A percentile compares a stretch with the other conserved stretches of the same genome.
These are phyloP conservation scores for Hippopotamyrus pictus DNA, from an alignment of 2,797 vertebrate species.

Conservation along the genomic window DNA sequence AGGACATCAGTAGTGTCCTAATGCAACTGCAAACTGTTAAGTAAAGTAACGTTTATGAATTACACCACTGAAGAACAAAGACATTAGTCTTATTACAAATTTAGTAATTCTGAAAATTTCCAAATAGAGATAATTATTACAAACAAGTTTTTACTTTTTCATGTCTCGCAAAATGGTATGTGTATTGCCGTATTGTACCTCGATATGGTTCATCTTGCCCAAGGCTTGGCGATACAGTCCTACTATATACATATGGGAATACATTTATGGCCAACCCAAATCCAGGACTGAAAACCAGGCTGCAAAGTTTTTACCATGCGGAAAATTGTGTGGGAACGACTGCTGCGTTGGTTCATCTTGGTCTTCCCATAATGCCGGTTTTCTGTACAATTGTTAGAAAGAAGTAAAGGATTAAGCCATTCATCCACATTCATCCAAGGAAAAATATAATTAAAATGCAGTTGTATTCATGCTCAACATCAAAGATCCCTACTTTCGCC, in stretches of 20 bases:
- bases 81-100: background rate
- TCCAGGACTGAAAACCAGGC: background rate
- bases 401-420: background rate
- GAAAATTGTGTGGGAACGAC: slow-evolving; percentile 93
- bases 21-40: background rate
- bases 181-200: background rate
- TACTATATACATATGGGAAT: background rate
- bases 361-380: slow-evolving; percentile 91
- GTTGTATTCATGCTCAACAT: background rate
- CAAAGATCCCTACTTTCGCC: slow-evolving; percentile 73
- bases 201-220: background rate
- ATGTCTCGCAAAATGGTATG: background rate
- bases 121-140: background rate
- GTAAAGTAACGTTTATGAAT: background rate
- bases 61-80: background rate
- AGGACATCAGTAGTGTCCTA: background rate
- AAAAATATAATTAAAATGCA: background rate
- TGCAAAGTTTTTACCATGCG: slow-evolving; percentile 77
- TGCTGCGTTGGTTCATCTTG: slow-evolving; percentile 93
- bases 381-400: slow-evolving; percentile 50
- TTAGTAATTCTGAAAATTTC: background rate
- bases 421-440: background rate
- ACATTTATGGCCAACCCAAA: background rate
- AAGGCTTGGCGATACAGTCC: background rate
- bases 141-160: background rate